A percentile compares a stretch with the other conserved stretches of the same genome.
These are phyloP conservation scores for Julus scanicus DNA, from an alignment of 2,888 invertebrate genomes.

Conservation along the genomic window DNA sequence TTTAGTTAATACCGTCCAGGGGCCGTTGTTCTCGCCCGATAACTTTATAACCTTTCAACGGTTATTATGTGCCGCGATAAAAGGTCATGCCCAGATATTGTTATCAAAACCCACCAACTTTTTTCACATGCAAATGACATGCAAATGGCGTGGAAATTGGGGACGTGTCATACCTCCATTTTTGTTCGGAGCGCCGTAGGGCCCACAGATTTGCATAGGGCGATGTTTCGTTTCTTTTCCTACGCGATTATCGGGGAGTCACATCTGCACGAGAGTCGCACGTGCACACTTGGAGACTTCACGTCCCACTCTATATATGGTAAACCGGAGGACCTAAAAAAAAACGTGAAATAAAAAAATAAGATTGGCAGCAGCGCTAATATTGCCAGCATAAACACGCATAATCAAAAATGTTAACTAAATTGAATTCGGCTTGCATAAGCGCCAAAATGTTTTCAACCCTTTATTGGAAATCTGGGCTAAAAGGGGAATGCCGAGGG, in stretches of 20 bases:
- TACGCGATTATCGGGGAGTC: neutral
- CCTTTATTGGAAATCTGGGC: neutral
- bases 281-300: neutral
- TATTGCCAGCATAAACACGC: neutral
- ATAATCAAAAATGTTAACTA: constrained; percentile 8
- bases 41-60: constrained; percentile 45
- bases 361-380: neutral
- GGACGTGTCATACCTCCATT: neutral
- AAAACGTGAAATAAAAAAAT: neutral
- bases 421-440: constrained; percentile 21
- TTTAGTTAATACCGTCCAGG: constrained; percentile 39
- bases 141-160: neutral
- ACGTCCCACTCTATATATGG: constrained; percentile 18
- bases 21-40: constrained; percentile 39
- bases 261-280: neutral
- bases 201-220: constrained; percentile 19
- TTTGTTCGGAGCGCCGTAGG: constrained; percentile 11
- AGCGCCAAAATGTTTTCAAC: neutral
- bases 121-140: constrained; percentile 29
- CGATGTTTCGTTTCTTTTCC: neutral
- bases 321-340: neutral
- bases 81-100: constrained; percentile 37
- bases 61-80: constrained; percentile 13
- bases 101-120: neutral
- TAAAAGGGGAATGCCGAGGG: neutral